Base-by-base conservation (phyloP, 1,140 invertebrate species). In the Lethocerus indicus region DNA sequence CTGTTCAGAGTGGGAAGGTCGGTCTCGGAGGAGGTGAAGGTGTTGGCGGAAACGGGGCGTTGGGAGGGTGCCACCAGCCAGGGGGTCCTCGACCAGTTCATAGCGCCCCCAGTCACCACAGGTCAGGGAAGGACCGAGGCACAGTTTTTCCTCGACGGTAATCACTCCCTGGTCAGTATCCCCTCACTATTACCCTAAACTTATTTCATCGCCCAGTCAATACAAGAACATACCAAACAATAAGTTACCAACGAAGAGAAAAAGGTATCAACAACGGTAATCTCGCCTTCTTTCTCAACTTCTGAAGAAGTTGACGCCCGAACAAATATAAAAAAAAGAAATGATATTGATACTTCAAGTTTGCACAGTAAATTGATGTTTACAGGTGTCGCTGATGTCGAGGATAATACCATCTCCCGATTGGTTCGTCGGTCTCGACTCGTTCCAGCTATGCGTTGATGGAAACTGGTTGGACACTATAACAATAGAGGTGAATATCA, bases 401-500 rank as follows among this genome's bases (percentile, higher is more conserved):
- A 72, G 83, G 54, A 86, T 92, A 66, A 77, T 89, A 52, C 94
- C 94, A 14, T 95, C 89, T 27, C 94, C 94, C 0, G 93, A 98
- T 70, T 98, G 94, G 94, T 96, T 94, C 66, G 79, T 97, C 36
- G 94, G 94, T 39, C 75, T 97, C n/a, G 88, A 91, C 64, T 84
- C 81, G 50, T 82, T 94, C 58, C 76, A 88, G 63, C 74, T 98
- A 2, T 98, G 94, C 64, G 78, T 86, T 12, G 85, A 95, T 61
- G 92, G 89, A 51, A 90, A 88, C 54, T 98, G 94, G 92, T 71
- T 90, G 32, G 88, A 94, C 61, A 83, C 82, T 40, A 80, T 92
- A 44, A 87, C 83, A 24, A 82, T 97, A 44, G 88, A 96, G 72
- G 82, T 85, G 70, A 64, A 63, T n/a, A n/a, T n/a, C n/a, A n/a